Evolutionary conservation across 2,888 invertebrate species (phyloP), one percentile per base, ranked within the genome.

Genomic region (Mongoloraphidia duomilia): DNA sequence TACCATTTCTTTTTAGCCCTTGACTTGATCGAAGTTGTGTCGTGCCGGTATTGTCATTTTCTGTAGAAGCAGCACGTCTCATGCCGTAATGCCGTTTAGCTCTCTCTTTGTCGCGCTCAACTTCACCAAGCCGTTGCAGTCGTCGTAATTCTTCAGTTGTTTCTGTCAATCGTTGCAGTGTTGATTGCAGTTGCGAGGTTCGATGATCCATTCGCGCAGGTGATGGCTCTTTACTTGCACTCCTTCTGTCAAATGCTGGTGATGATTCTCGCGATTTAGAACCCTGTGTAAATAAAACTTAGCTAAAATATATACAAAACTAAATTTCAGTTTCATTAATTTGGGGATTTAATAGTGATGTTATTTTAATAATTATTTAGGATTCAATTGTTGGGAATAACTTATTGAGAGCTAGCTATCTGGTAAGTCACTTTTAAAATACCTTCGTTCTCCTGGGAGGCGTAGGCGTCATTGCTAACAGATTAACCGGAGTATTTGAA

Each of bases 191-290:
- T 55, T 65, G 62, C 8, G 26, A 26, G 17, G 60, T 57, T 49
- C 61, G 60, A 49, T 63, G 61, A 46, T 68, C 68, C 53, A 68
- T 67, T 35, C 64, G 60, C 26, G 60, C 56, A 44, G 64, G 70
- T 65, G 61, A 77, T 58, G 54, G 74, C 72, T 57, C 78, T 68
- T 62, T 73, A 71, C 58, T 72, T 69, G 62, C 58, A 2, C 70
- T 60, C 47, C 71, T 66, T 1, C 70, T 64, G 51, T 71, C 65
- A 11, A 65, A 44, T 4, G 71, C 75, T n/a, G 84, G 83, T 9
- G 83, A 83, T 13, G 76, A 76, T 57, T 84, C 83, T 49, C 83
- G 74, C 1, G 83, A 83, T 63, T 80, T 82, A 14, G 82, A 78
- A 47, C 79, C 76, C 77, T 78, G 58, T 26, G 26, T 3, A 26